phyloP scores from a whole-genome alignment of 2,797 vertebrate genomes.

The Gymnodraco acuticeps region DNA sequence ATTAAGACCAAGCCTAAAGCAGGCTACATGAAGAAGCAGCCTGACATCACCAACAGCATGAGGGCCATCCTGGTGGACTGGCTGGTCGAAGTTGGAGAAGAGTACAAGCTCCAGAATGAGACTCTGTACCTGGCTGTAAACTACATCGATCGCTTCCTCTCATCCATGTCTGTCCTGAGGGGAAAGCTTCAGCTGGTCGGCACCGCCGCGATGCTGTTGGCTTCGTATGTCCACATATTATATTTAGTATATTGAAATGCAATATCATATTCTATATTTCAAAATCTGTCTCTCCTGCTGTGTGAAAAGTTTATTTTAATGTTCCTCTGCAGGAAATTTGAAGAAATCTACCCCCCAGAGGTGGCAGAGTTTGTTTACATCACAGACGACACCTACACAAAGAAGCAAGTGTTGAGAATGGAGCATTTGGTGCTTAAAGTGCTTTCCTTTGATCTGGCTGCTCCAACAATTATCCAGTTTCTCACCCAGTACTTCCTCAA shows the following conservation, averaged over 20 bases:
- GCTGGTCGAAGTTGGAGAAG: constrained; percentile 98
- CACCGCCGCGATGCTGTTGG: constrained; percentile 96
- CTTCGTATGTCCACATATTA: constrained; percentile 89
- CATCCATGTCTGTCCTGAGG: constrained; percentile 97
- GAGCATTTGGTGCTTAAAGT: constrained; percentile 98
- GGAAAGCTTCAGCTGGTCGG: constrained; percentile 99
- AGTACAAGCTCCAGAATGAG: constrained; percentile 98
- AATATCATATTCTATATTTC: not conserved
- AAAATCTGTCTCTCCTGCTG: rapidly evolving
- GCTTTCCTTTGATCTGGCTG: constrained; percentile 96
- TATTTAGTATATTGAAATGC: not conserved
- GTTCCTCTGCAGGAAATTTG: constrained; percentile 91
- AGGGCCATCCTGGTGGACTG: constrained; percentile 98
- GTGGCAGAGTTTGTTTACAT: constrained; percentile 99
- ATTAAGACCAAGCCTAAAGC: constrained; percentile 93
- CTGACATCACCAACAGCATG: constrained; percentile 98
- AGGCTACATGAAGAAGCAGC: constrained; percentile 98
- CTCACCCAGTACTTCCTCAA: constrained; percentile 95
- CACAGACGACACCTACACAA: constrained; percentile 98
- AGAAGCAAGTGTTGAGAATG: constrained; percentile 98
- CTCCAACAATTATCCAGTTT: constrained; percentile 96
- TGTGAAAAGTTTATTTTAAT: not conserved
- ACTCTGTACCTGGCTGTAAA: constrained; percentile 97
- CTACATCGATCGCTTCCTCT: constrained; percentile 98
- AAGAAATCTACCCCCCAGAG: constrained; percentile 99